phyloP scores from a whole-genome alignment of 1,140 invertebrate species.

The Orussus abietinus region DNA sequence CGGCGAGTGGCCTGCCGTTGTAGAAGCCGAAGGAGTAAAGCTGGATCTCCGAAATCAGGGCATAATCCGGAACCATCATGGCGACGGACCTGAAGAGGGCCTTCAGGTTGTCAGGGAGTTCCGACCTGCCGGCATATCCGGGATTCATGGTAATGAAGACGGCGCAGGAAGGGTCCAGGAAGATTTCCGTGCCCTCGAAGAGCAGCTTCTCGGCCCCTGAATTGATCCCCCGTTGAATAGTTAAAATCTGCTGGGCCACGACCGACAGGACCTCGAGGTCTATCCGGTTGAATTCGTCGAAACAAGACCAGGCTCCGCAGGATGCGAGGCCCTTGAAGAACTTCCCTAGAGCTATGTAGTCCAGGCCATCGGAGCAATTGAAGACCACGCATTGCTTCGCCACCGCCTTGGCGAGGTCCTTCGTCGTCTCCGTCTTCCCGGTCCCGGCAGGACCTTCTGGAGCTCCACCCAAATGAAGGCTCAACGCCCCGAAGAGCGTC shows the following conservation, averaged over 20 bases:
- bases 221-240: constrained; percentile 75
- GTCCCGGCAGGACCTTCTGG: constrained; percentile 94
- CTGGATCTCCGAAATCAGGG: constrained; percentile 90
- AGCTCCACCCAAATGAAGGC: constrained; percentile 81
- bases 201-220: constrained; percentile 71
- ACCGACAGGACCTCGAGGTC: constrained; percentile 87
- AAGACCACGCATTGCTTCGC: constrained; percentile 97
- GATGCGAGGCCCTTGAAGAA: constrained; percentile 96
- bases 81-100: constrained; percentile 91
- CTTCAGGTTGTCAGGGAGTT: constrained; percentile 91
- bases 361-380: constrained; percentile 91
- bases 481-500: constrained; percentile 86
- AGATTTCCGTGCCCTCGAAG: constrained; percentile 90
- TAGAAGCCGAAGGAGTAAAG: constrained; percentile 91
- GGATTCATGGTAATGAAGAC: constrained; percentile 97
- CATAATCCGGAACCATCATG: constrained; percentile 98
- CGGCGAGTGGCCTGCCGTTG: constrained; percentile 80
- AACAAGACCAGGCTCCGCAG: constrained; percentile 96
- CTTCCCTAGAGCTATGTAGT: constrained; percentile 91
- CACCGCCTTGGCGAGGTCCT: constrained; percentile 93
- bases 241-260: constrained; percentile 85
- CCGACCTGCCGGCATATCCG: constrained; percentile 85
- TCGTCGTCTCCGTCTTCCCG: constrained; percentile 95
- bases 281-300: constrained; percentile 92
- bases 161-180: constrained; percentile 83